phyloP scores from a whole-genome alignment of 2,113 vertebrate species.

The Nyctereutes procyonoides region DNA sequence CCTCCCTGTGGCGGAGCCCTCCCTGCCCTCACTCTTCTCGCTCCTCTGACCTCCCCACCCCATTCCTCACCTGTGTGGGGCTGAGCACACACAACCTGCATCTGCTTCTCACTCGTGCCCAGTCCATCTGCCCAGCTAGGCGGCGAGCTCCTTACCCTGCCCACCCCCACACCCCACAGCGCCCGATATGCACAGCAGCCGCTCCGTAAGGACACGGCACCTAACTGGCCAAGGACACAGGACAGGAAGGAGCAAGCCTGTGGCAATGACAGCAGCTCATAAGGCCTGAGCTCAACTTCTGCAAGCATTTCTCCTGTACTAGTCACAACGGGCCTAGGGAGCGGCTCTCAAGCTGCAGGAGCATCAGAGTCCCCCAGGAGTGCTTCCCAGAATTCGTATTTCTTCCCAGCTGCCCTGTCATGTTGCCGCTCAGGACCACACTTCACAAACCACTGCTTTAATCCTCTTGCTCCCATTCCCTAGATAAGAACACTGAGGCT shows the following conservation, averaged over 20 bases:
- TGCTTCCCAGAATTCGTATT: neutral
- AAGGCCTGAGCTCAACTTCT: too few relatives aligned
- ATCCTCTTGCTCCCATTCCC: neutral
- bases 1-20: neutral
- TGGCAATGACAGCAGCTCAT: neutral
- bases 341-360: rapidly evolving
- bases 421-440: neutral
- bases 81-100: neutral
- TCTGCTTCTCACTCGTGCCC: neutral
- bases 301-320: neutral
- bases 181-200: neutral
- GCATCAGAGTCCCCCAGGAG: too few relatives aligned
- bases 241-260: neutral
- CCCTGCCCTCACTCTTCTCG: neutral
- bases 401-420: neutral
- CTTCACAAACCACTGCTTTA: neutral
- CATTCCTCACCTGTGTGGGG: neutral
- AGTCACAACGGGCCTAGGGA: neutral
- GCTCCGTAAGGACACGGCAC: neutral
- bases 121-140: neutral
- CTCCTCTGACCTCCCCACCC: neutral
- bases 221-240: neutral
- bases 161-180: neutral
- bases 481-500: neutral
- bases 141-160: neutral